Evolutionary conservation across 2,797 vertebrate species (phyloP).

Genomic region (Micromesistius poutassou): DNA sequence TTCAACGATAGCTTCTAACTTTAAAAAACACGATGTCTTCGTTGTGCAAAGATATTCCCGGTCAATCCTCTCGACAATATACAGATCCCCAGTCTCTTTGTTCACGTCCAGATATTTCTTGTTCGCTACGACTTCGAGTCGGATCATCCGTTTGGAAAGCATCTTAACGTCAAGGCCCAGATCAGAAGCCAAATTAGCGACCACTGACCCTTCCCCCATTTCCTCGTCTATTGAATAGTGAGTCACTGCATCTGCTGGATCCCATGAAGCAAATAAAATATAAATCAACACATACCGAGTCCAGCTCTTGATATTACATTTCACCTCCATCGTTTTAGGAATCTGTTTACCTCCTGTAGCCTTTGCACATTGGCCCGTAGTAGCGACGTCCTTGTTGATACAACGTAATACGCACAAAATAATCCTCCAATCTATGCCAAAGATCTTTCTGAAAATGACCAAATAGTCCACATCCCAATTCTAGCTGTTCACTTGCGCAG

Average conservation of each 20-base stretch:
- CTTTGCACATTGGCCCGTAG: too few relatives aligned
- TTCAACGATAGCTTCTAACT: conserved; percentile 60
- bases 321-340: too few relatives aligned
- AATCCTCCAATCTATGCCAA: too few relatives aligned
- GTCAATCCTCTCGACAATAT: conserved; percentile 57
- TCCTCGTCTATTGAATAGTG: conserved; percentile 63
- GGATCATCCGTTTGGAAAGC: conserved; percentile 50
- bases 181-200: conserved; percentile 68
- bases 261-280: too few relatives aligned
- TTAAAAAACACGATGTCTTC: conserved; percentile 51
- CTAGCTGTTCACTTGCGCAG: too few relatives aligned
- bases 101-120: conserved; percentile 67
- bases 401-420: conserved; percentile 32
- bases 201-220: conserved; percentile 61
- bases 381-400: conserved; percentile 50
- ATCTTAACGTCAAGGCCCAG: conserved; percentile 49
- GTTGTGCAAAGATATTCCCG: conserved; percentile 44
- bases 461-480: too few relatives aligned
- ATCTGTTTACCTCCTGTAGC: too few relatives aligned
- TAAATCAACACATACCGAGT: too few relatives aligned
- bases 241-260: background rate
- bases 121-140: conserved; percentile 58
- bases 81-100: conserved; percentile 60
- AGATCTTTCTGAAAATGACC: too few relatives aligned
- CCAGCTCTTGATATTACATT: too few relatives aligned